Percentiles rank a stretch among this genome's conserved stretches.
phyloP scores from a whole-genome alignment of 2,888 invertebrate species.

The Fabriciana adippe region DNA sequence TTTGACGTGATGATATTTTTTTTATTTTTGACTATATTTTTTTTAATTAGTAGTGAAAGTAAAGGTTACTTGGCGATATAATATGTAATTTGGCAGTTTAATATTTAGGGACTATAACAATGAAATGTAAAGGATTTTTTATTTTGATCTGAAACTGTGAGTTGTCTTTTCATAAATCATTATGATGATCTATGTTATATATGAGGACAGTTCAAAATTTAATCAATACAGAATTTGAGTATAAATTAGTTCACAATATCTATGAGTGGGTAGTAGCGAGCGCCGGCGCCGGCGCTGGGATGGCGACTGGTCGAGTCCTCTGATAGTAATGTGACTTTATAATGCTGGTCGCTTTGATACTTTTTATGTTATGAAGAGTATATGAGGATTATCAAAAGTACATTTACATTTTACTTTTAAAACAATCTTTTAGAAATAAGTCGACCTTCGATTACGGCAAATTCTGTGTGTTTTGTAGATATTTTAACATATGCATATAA shows the following conservation, averaged over 20 bases:
- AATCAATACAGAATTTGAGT: constrained; percentile 5
- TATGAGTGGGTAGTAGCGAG: constrained; percentile 25
- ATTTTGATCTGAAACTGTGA: too few species aligned
- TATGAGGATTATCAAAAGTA: too few species aligned
- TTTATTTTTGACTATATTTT: too few species aligned
- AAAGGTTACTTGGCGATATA: too few species aligned
- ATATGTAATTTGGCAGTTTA: too few species aligned
- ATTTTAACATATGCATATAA: not conserved
- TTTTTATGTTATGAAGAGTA: not conserved
- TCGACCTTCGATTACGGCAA: too few species aligned
- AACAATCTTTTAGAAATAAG: too few species aligned
- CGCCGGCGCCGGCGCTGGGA: constrained; percentile 44
- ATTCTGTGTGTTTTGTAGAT: not conserved
- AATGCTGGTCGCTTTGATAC: constrained; percentile 1
- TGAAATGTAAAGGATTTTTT: too few species aligned
- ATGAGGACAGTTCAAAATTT: not conserved
- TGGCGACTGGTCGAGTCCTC: constrained; percentile 40
- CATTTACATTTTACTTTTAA: too few species aligned
- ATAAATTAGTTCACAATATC: constrained; percentile 27
- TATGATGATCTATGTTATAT: not conserved
- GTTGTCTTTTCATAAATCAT: not conserved
- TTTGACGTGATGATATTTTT: too few species aligned
- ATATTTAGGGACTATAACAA: too few species aligned
- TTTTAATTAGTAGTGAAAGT: too few species aligned
- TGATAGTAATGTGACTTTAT: constrained; percentile 41